These are phyloP conservation scores for Archips crataeganus DNA, from an alignment of 2,888 invertebrate genomes.

Conservation along the genomic window DNA sequence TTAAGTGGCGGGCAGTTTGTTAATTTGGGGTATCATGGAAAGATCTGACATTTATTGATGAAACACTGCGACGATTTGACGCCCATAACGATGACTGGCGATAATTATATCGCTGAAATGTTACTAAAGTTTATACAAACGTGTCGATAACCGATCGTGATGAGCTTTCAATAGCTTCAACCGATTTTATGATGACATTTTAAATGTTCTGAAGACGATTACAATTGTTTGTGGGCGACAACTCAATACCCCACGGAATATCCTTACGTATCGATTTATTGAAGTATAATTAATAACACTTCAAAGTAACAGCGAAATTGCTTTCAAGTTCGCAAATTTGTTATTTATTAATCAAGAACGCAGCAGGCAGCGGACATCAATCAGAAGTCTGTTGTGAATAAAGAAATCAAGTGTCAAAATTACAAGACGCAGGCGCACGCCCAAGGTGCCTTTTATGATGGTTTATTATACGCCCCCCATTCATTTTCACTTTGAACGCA, in stretches of 20 bases:
- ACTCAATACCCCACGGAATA: not conserved
- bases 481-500: slow-evolving; percentile 70
- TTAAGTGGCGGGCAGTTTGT: slow-evolving; percentile 15
- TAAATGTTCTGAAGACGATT: not conserved
- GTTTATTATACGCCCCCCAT: slow-evolving; percentile 64
- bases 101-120: slow-evolving; percentile 1
- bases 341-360: slow-evolving; percentile 53
- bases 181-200: not conserved
- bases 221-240: not conserved
- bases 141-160: not conserved
- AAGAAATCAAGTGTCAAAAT: slow-evolving; percentile 79
- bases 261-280: slow-evolving; percentile 11
- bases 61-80: slow-evolving; percentile 17
- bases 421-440: slow-evolving; percentile 63
- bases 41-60: slow-evolving; percentile 33
- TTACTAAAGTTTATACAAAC: not conserved
- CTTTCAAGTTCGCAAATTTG: slow-evolving; percentile 40
- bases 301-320: slow-evolving; percentile 47
- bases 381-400: slow-evolving; percentile 68
- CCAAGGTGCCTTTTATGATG: slow-evolving; percentile 58
- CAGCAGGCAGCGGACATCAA: slow-evolving; percentile 47
- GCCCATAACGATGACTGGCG: slow-evolving; percentile 18
- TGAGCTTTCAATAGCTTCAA: slow-evolving; percentile 4
- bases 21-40: slow-evolving; percentile 25
- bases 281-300: slow-evolving; percentile 41